Evolutionary conservation across 2,888 invertebrate species (phyloP), one percentile per base, ranked within the genome.

Genomic region (Drosophila histrio): DNA sequence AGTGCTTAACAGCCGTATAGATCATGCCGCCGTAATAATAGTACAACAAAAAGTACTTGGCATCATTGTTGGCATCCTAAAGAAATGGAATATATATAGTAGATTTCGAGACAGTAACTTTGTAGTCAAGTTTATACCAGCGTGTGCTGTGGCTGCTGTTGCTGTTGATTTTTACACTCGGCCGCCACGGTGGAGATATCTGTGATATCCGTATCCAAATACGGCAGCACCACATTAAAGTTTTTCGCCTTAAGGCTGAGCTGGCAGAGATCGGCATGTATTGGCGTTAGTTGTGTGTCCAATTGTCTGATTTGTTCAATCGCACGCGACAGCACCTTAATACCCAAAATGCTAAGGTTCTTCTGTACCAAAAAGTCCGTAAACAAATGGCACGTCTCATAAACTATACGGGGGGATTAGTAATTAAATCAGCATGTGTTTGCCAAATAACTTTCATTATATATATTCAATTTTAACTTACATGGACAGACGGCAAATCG

Each of bases 21-120:
- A 99, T 97, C 97, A 99, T 98, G 52, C 99, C 99, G 61, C 98
- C 98, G 91, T 99, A 99, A 91, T 99, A 99, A 91, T 97, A 99
- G 91, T 98, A 99, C 0, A 97, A 93, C 52, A 99, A 93, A 91
- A 98, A 98, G 91, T 97, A 96, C 88, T 92, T 92, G 50, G 92
- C 89, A 84, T 92, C 92, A 63, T 91, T 89, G 96, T 89, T 95
- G 94, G 74, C 95, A 95, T 88, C 96, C 96, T 93, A 30, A 19
- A 57, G 2, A 13, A 15, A 24, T 1, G 13, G 6, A 28, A 11
- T n/a, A n/a, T n/a, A n/a, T n/a, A n/a, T n/a, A n/a, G n/a, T n/a
- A n/a, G n/a, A n/a, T n/a, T n/a, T n/a, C n/a, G n/a, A n/a, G n/a
- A n/a, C n/a, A n/a, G n/a, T n/a, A n/a, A n/a, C n/a, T n/a, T n/a